These are phyloP conservation scores for Typhlomys cinereus DNA, from an alignment of 2,113 vertebrate genomes.

Conservation along the genomic window DNA sequence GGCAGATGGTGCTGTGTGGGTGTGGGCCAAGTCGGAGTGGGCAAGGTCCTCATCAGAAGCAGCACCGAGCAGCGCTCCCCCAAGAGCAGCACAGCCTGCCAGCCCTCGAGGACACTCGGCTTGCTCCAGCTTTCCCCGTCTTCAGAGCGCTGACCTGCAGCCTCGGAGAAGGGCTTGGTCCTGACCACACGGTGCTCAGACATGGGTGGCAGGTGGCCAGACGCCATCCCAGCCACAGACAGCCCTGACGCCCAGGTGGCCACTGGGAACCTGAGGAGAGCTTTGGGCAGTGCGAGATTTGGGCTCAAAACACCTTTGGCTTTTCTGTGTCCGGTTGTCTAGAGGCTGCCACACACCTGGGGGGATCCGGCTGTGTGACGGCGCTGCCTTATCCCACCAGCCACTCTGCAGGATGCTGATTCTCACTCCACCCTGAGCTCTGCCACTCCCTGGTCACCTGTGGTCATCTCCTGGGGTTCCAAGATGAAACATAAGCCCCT, in stretches of 20 bases:
- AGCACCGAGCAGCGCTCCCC: neutral
- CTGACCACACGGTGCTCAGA: accelerated
- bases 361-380: neutral
- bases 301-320: neutral
- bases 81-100: neutral
- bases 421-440: accelerated
- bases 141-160: neutral
- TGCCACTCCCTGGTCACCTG: accelerated
- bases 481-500: accelerated
- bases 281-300: accelerated
- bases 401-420: accelerated
- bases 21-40: neutral
- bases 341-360: neutral
- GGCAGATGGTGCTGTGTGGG: constrained; percentile 56
- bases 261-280: too few species aligned
- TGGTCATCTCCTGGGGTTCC: neutral
- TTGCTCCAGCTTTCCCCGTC: neutral
- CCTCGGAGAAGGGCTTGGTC: accelerated
- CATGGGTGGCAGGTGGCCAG: neutral
- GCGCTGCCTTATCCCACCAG: accelerated
- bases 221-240: neutral
- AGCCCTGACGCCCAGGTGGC: accelerated
- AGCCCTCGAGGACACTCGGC: neutral
- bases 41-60: neutral
- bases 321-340: accelerated